Base-by-base conservation (phyloP, 2,113 vertebrate species). In the Odontophorus gujanensis region DNA sequence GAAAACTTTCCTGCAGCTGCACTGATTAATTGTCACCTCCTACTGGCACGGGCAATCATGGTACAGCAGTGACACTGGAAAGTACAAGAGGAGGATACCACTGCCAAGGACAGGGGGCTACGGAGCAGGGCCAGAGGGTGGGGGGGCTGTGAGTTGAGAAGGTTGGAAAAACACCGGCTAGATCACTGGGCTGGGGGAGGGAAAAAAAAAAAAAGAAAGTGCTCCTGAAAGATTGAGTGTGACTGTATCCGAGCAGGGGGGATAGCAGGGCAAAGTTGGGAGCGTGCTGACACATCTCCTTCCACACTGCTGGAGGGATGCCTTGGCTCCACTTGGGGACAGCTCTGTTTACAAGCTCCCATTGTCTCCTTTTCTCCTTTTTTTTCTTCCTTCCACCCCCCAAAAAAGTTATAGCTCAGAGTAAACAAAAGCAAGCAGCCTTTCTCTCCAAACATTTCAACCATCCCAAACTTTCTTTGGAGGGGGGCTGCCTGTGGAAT, bases 401-500 rank as follows among this genome's bases (percentile, higher is more conserved):
- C 77, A 69, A 8, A 7, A 78, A 11, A 7, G 14, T 82, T 91
- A 58, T 20, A 96, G 36, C 66, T 95, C 67, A 69, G 85, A 80
- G 90, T 94, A 96, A 96, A 96, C 96, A 96, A 95, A 94, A 95
- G 90, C 95, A 96, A 96, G 85, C 63, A 91, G 85, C 85, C 72
- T 96, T 87, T 96, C 85, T 85, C 92, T 93, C 90, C 90, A 96
- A 95, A 90, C 87, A 95, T 96, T 91, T 96, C 93, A 96, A 92
- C 76, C 92, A 96, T 96, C 87, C 79, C 92, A 96, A 96, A 95
- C 96, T 96, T 96, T 96, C 92, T 91, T 93, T 1, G 7, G 79
- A 96, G 96, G 95, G 95, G 96, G 93, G 87, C 95, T 96, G 90
- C 82, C 82, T 1, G 0, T 96, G 96, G 96, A 96, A 96, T 96